Base-by-base conservation (phyloP, 1,140 invertebrate genomes). In the Zeugodacus cucurbitae region DNA sequence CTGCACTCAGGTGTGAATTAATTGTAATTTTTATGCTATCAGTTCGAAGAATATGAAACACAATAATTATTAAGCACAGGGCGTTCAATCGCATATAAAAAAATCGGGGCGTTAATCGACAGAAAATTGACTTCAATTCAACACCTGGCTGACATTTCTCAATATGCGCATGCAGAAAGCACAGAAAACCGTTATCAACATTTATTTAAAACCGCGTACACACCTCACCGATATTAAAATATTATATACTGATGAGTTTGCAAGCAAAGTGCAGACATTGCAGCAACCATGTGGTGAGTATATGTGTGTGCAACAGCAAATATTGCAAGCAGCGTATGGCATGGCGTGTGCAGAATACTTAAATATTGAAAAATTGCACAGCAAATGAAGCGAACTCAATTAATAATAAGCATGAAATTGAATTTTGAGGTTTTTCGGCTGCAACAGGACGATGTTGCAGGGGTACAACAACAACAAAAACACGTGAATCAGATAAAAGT, bases 381-480 rank as follows among this genome's bases (percentile, higher is more conserved):
- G 64, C 57, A 87, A 88, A 88, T 89, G 88, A 57, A 90, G 90
- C 90, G 90, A 90, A 90, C 90, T 90, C 91, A 92, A 92, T 92
- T 92, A 92, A 92, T 92, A 92, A 92, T 90, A 91, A 92, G 91
- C 91, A 91, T 92, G 91, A 92, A 92, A 92, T 86, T 86, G 85
- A 86, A 86, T 86, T 86, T 86, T 86, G 54, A 41, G 22, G 22
- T 86, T 86, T 58, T 32, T 44, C 22, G 41, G 29, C 44, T 48
- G 41, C 74, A 48, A 48, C 74, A 82, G 74, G 74, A 48, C 74
- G 74, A 54, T 29, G 41, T 3, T 17, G 41, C 14, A 10, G 8
- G 14, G 11, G 22, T 4, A 34, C 34, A 70, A 34, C 14, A 70
- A 1, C 29, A 82, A 48, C 48, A 74, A 34, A 34, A 82, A 48